Conservation (phyloP, 2,113 vertebrate species). For the Elanus axillaris region DNA sequence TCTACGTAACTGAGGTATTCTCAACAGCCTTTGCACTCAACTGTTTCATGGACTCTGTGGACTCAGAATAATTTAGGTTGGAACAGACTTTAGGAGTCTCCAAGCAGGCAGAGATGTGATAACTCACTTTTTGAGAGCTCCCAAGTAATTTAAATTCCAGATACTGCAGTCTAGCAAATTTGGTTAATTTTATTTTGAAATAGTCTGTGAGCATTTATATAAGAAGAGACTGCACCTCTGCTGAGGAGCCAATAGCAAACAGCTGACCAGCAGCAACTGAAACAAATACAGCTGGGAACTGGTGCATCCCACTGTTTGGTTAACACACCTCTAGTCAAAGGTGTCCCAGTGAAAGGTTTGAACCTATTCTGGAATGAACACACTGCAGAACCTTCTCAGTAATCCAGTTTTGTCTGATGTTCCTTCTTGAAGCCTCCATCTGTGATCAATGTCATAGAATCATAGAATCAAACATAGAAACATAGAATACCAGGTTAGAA, state of each 20-base stretch:
- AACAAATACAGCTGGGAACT: background rate
- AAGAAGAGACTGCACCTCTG: background rate
- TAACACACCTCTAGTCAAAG: background rate
- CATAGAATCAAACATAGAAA: background rate
- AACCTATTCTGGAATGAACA: background rate
- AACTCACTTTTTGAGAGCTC: background rate
- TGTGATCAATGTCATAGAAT: background rate
- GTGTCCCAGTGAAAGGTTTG: background rate
- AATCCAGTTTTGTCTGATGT: background rate
- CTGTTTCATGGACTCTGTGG: background rate
- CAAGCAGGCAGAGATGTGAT: background rate
- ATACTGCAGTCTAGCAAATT: background rate
- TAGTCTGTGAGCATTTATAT: background rate
- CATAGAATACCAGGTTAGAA: background rate
- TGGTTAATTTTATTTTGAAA: background rate
- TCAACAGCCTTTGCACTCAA: background rate
- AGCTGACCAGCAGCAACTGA: background rate
- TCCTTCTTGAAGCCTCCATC: background rate
- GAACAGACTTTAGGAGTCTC: background rate
- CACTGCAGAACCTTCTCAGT: background rate
- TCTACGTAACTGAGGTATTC: background rate
- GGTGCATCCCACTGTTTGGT: background rate
- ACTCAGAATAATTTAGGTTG: background rate
- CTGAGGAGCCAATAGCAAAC: background rate
- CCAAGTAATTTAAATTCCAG: background rate